These are phyloP conservation scores for Anomalospiza imberbis DNA, from an alignment of 2,797 vertebrate species.

Conservation along the genomic window DNA sequence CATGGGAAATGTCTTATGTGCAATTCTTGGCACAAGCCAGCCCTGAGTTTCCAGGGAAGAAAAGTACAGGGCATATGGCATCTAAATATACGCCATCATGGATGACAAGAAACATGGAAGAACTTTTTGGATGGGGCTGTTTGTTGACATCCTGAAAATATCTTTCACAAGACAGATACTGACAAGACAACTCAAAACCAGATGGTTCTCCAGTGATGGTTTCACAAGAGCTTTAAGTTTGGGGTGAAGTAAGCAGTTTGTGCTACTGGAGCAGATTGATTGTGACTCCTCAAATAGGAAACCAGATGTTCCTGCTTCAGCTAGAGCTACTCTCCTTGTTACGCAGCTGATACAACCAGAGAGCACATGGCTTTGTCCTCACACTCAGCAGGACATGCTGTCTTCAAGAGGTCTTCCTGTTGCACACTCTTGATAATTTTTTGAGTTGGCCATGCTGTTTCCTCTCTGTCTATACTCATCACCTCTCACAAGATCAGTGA, in stretches of 20 bases:
- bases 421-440: neutral
- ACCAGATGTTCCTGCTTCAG: neutral
- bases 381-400: neutral
- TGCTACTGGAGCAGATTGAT: constrained; percentile 9
- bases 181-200: constrained; percentile 44
- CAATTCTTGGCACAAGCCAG: neutral
- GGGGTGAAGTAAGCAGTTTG: constrained; percentile 7
- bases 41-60: constrained; percentile 13
- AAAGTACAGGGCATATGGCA: constrained; percentile 26
- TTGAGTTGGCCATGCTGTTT: neutral
- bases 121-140: constrained; percentile 16
- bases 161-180: neutral
- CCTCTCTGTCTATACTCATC: neutral
- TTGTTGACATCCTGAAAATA: constrained; percentile 40
- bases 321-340: neutral
- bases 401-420: neutral
- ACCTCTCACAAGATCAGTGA: neutral
- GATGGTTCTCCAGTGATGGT: constrained; percentile 11
- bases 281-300: constrained; percentile 16
- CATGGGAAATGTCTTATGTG: neutral
- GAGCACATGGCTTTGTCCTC: neutral
- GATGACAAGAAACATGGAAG: constrained; percentile 19
- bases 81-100: constrained; percentile 23
- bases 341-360: neutral
- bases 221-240: constrained; percentile 11